A percentile compares a stretch with the other conserved stretches of the same genome.
phyloP scores from a whole-genome alignment of 2,888 invertebrate genomes.

The Phania funesta region DNA sequence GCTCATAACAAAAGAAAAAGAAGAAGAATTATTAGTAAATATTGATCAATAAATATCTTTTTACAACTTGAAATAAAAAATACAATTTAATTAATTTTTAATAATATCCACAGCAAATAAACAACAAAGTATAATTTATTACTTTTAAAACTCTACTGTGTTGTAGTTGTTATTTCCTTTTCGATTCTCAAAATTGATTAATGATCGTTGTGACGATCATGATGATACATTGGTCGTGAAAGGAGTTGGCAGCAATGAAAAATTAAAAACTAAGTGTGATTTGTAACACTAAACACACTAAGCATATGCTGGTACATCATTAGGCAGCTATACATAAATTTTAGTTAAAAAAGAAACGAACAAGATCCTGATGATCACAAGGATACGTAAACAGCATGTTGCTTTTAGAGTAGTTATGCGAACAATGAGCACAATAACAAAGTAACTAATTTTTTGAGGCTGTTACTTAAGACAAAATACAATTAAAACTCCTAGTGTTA shows the following conservation, averaged over 20 bases:
- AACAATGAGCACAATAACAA: neutral
- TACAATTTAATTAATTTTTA: slow-evolving; percentile 57
- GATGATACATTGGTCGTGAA: slow-evolving; percentile 10
- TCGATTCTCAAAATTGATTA: slow-evolving; percentile 60
- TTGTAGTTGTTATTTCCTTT: slow-evolving; percentile 29
- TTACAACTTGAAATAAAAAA: neutral
- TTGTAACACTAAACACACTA: slow-evolving; percentile 55
- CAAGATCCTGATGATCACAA: slow-evolving; percentile 38
- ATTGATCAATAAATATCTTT: no score
- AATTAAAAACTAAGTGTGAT: slow-evolving; percentile 55
- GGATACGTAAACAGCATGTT: neutral
- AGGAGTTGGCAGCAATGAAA: neutral
- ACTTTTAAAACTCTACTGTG: slow-evolving; percentile 8
- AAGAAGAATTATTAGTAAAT: no score
- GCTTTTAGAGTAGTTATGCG: neutral
- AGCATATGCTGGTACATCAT: slow-evolving; percentile 34
- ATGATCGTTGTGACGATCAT: slow-evolving; percentile 51
- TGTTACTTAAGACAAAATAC: slow-evolving; percentile 39
- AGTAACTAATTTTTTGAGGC: slow-evolving; percentile 4
- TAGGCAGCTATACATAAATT: slow-evolving; percentile 51
- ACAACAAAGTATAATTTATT: slow-evolving; percentile 63
- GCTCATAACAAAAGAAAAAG: no score
- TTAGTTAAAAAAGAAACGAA: neutral
- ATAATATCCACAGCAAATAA: slow-evolving; percentile 45
- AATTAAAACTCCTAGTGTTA: slow-evolving; percentile 64